A percentile compares a stretch with the other conserved stretches of the same genome.
phyloP scores from a whole-genome alignment of 2,113 vertebrate genomes.

The Hucho hucho region DNA sequence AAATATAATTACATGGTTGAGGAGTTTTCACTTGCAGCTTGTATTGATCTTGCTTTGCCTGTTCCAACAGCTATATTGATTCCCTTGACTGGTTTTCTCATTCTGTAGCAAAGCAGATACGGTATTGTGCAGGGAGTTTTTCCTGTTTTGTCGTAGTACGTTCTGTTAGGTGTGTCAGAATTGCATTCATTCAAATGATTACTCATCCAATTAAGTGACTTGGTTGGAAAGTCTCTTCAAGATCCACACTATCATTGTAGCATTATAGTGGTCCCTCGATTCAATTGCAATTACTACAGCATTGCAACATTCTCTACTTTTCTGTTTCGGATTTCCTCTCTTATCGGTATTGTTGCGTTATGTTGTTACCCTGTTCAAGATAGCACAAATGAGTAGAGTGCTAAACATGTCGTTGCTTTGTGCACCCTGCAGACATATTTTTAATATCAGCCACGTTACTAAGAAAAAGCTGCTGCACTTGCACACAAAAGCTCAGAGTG shows the following conservation, averaged over 20 bases:
- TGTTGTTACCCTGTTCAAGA: too few species aligned
- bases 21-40: constrained; percentile 45
- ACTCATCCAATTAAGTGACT: background rate
- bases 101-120: background rate
- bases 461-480: too few species aligned
- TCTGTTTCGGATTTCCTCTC: too few species aligned
- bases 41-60: constrained; percentile 46
- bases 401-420: too few species aligned
- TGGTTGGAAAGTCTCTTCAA: background rate
- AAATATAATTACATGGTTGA: constrained; percentile 63
- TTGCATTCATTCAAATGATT: background rate
- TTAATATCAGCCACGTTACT: too few species aligned
- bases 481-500: too few species aligned
- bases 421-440: too few species aligned
- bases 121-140: background rate
- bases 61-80: constrained; percentile 47
- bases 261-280: background rate
- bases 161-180: background rate
- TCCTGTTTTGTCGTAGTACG: background rate
- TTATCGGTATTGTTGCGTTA: too few species aligned
- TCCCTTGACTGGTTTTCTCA: constrained; percentile 23
- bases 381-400: too few species aligned
- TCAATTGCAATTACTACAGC: too few species aligned
- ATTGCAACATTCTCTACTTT: too few species aligned
- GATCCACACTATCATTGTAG: background rate